Conservation (phyloP, 2,113 vertebrate genomes). For the Sander lucioperca region DNA sequence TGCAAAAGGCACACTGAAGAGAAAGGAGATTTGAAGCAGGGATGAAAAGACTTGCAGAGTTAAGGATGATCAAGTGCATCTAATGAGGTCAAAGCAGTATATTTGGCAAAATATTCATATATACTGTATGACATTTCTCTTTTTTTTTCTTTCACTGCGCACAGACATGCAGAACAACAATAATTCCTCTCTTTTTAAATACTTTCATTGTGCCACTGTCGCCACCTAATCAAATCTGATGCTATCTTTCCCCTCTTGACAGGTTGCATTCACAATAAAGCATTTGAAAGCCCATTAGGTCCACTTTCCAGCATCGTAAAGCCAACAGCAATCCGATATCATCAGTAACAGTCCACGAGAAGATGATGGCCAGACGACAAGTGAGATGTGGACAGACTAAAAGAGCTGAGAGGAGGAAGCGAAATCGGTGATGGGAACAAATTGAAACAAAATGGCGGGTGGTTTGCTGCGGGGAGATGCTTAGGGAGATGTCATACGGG, state of each 20-base stretch:
- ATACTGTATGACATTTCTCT: constrained; percentile 35
- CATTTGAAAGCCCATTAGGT: constrained; percentile 75
- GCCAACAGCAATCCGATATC: constrained; percentile 66
- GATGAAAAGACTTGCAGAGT: constrained; percentile 39
- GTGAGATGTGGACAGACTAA: constrained; percentile 59
- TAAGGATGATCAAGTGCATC: constrained; percentile 53
- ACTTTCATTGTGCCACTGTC: constrained; percentile 56
- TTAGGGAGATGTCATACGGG: constrained; percentile 44
- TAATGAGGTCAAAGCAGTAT: constrained; percentile 39
- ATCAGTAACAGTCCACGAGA: constrained; percentile 70
- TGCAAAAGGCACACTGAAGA: constrained; percentile 37
- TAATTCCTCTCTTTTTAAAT: constrained; percentile 44
- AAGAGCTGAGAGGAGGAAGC: constrained; percentile 58
- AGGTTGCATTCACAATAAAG: constrained; percentile 72
- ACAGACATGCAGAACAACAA: constrained; percentile 22
- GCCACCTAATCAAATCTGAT: constrained; percentile 70
- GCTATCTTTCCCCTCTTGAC: constrained; percentile 68
- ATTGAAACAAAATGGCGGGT: constrained; percentile 75
- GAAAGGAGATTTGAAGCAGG: constrained; percentile 22
- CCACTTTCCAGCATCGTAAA: constrained; percentile 52
- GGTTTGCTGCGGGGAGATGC: constrained; percentile 34
- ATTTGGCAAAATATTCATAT: constrained; percentile 18
- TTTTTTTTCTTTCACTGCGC: neutral
- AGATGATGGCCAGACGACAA: constrained; percentile 73
- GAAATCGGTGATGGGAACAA: constrained; percentile 67